These are phyloP conservation scores for Halcyon leucocephala DNA, from an alignment of 2,797 vertebrate species.

Conservation along the genomic window DNA sequence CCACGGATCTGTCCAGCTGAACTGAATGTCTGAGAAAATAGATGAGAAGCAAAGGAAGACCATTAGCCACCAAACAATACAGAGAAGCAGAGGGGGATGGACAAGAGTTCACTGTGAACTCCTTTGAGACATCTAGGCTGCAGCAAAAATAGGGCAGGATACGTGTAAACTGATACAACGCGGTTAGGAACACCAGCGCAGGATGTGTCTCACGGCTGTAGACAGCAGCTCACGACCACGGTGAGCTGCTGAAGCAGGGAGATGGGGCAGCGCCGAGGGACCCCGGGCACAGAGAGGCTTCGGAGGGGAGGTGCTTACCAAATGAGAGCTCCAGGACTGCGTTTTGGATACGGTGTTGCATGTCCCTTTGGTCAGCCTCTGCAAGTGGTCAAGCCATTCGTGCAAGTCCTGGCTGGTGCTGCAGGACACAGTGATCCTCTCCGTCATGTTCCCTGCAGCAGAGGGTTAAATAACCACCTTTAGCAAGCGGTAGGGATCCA, in stretches of 20 bases:
- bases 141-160: slow-evolving; percentile 12
- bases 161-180: neutral
- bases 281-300: neutral
- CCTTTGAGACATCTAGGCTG: neutral
- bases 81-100: neutral
- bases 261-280: neutral
- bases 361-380: slow-evolving; percentile 87
- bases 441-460: slow-evolving; percentile 78
- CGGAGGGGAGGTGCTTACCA: slow-evolving; percentile 49
- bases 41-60: slow-evolving; percentile 70
- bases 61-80: slow-evolving; percentile 8
- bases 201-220: neutral
- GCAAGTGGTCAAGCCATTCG: slow-evolving; percentile 94
- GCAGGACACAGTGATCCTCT: slow-evolving; percentile 90
- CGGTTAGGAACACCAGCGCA: neutral
- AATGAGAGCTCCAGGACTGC: slow-evolving; percentile 78
- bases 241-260: neutral
- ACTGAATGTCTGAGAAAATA: slow-evolving; percentile 84
- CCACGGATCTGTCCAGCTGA: slow-evolving; percentile 82
- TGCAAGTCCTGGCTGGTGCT: slow-evolving; percentile 88
- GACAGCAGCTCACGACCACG: neutral
- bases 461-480: neutral
- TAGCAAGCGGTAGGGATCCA: neutral
- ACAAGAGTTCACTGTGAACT: neutral
- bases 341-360: slow-evolving; percentile 85